phyloP scores from a whole-genome alignment of 1,140 invertebrate genomes.

The Philotrypesis tridentata region DNA sequence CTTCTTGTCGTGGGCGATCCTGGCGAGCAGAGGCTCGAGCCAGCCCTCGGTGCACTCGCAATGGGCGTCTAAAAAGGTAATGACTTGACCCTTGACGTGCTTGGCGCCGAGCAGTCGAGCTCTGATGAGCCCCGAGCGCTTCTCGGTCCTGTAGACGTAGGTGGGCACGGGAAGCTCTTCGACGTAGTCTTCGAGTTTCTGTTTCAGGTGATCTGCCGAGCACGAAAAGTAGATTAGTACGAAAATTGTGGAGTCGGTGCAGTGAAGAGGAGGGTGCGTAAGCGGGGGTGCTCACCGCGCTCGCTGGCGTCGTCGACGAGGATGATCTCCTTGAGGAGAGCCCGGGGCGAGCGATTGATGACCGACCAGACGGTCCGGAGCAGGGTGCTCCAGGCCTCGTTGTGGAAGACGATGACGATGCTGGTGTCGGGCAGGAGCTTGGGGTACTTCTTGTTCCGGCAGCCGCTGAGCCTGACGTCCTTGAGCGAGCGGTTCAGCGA shows the following conservation, averaged over 20 bases:
- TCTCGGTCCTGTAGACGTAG: constrained; percentile 88
- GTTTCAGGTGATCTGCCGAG: constrained; percentile 88
- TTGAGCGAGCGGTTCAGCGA: constrained; percentile 95
- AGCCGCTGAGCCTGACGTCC: constrained; percentile 93
- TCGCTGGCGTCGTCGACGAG: constrained; percentile 97
- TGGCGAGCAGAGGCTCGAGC: constrained; percentile 91
- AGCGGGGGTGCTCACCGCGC: constrained; percentile 79
- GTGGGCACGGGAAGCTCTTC: constrained; percentile 88
- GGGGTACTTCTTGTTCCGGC: constrained; percentile 85
- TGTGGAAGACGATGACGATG: constrained; percentile 98
- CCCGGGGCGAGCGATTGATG: constrained; percentile 91
- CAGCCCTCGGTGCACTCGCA: constrained; percentile 96
- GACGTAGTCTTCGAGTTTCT: constrained; percentile 92
- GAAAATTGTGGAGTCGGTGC: neutral
- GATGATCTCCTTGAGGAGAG: constrained; percentile 94
- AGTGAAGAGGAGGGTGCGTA: too few species aligned
- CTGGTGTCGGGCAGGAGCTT: constrained; percentile 89
- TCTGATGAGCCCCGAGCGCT: constrained; percentile 93
- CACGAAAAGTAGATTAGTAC: neutral
- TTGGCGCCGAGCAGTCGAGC: constrained; percentile 93
- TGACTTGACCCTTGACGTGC: constrained; percentile 93
- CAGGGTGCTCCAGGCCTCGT: constrained; percentile 98
- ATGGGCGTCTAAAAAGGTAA: constrained; percentile 97
- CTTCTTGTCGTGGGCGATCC: constrained; percentile 93
- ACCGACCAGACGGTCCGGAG: constrained; percentile 97